Conservation (phyloP, 2,888 invertebrate species). For the Lottia gigantea region DNA sequence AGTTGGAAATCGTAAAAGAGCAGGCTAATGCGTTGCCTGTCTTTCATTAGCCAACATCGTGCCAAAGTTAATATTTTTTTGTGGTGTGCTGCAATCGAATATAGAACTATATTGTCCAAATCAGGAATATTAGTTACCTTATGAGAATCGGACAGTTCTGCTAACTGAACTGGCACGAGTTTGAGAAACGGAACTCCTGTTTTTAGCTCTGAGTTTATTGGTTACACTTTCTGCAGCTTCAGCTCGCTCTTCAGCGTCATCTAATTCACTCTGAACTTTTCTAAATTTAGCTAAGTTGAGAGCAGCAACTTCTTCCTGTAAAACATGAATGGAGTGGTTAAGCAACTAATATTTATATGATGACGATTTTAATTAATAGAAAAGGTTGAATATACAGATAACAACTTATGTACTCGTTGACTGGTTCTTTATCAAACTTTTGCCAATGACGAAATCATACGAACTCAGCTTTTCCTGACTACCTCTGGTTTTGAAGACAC, state of each 20-base stretch:
- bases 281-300: conserved; percentile 18
- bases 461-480: neutral
- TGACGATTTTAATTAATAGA: too few species aligned
- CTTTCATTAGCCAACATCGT: too few species aligned
- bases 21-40: too few species aligned
- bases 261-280: conserved; percentile 15
- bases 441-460: neutral
- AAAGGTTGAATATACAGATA: neutral
- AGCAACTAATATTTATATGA: neutral
- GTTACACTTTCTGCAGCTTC: conserved; percentile 65
- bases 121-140: too few species aligned
- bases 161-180: conserved; percentile 32
- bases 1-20: too few species aligned
- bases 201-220: conserved; percentile 63
- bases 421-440: too few species aligned
- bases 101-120: too few species aligned
- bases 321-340: neutral
- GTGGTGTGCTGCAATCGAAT: too few species aligned
- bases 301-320: conserved; percentile 15
- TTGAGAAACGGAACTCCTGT: conserved; percentile 59
- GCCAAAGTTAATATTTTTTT: too few species aligned
- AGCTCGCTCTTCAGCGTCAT: conserved; percentile 17
- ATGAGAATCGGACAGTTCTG: neutral
- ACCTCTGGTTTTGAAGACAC: too few species aligned
- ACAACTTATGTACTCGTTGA: neutral